Evolutionary conservation across 2,888 invertebrate species (phyloP), one percentile per base, ranked within the genome.

Genomic region (Lepeophtheirus nordmannii): DNA sequence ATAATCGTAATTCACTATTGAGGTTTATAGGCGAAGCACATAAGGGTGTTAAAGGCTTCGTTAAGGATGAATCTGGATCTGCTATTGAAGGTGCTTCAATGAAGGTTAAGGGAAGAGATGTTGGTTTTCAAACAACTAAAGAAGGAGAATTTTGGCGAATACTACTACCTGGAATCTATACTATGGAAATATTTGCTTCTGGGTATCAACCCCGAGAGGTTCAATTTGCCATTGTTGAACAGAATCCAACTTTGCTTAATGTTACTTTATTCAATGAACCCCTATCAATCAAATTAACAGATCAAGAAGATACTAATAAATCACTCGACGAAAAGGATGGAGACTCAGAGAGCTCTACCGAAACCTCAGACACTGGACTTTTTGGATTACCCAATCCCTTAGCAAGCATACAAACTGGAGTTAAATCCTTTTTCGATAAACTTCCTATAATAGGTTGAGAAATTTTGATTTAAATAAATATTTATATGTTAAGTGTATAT

Each of bases 101-200:
- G 68, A 85, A 85, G 73, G 62, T 65, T 11, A 85, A 85, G 74
- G 84, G 85, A 0, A 82, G 91, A 62, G 87, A 90, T 73, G 86
- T 90, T 71, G 83, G 84, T 63, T 89, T 90, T 75, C 85, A 85
- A 74, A 86, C 87, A 64, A 89, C 89, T 10, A 85, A 86, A 74
- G 85, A 87, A 74, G 93, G 93, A n/a, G 93, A 94, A 76, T 94
- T 87, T 78, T 94, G 91, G 92, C 83, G 91, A 72, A 84, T 94
- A 68, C 77, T 94, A 23, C 76, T 92, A 68, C 92, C 93, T 1
- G 92, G 92, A 70, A 80, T 82, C 65, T 93, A 93, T 76, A 84
- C 83, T 71, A 77, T 92, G 14, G 85, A 89, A 80, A 91, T 90
- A 75, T 85, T 85, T 72, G 89, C 87, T 39, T 88, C 89, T 72